These are phyloP conservation scores for Drosophila pseudotakahashii DNA, from an alignment of 2,888 invertebrate species.

Conservation along the genomic window DNA sequence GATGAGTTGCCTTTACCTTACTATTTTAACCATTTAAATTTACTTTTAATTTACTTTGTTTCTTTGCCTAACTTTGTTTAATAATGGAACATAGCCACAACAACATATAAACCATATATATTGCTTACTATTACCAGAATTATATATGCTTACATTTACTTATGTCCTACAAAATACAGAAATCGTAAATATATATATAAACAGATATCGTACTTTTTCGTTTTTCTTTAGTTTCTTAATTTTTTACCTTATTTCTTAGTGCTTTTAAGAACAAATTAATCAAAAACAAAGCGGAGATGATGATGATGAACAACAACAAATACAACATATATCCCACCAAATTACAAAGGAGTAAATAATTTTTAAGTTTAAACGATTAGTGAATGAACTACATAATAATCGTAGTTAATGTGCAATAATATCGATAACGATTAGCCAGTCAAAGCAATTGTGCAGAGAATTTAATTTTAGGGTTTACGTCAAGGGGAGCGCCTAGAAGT, in stretches of 20 bases:
- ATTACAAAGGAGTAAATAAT: conserved; percentile 58
- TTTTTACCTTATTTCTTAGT: background rate
- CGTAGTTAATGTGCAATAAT: conserved; percentile 29
- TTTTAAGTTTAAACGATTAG: conserved; percentile 49
- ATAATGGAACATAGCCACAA: conserved; percentile 31
- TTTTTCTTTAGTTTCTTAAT: conserved; percentile 19
- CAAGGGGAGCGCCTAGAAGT: conserved; percentile 3
- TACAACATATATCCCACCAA: conserved; percentile 82
- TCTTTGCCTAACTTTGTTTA: conserved; percentile 18
- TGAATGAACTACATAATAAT: conserved; percentile 38
- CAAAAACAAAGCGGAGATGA: conserved; percentile 29
- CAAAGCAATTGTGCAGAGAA: conserved; percentile 17
- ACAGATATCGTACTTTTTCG: conserved; percentile 45
- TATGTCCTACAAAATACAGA: conserved; percentile 59
- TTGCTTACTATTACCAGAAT: conserved; percentile 61
- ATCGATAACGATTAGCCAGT: conserved; percentile 23
- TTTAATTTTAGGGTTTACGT: conserved; percentile 23
- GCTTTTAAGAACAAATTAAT: conserved; percentile 41
- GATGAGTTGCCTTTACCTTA: conserved; percentile 50
- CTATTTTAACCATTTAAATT: conserved; percentile 37
- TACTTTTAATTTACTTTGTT: conserved; percentile 47
- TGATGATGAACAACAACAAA: conserved; percentile 57
- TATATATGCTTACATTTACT: conserved; percentile 57
- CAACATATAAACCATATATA: conserved; percentile 32
- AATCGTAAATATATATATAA: conserved; percentile 42